These are phyloP conservation scores for Passer montanus DNA, from an alignment of 2,113 vertebrate species.

Conservation along the genomic window DNA sequence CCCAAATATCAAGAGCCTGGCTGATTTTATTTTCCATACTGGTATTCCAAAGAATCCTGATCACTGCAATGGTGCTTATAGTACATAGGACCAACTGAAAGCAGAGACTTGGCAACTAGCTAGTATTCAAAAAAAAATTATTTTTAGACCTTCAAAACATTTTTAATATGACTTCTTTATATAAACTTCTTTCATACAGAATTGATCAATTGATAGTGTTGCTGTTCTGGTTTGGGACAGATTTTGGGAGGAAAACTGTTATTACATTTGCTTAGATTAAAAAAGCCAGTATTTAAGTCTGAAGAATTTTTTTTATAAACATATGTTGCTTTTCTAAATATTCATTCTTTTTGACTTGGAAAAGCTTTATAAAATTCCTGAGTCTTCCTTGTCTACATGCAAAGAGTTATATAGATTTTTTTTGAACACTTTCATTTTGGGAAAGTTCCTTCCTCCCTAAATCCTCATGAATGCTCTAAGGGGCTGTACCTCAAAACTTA, in stretches of 20 bases:
- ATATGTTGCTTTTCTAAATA: background rate
- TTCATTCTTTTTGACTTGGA: background rate
- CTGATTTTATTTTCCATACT: background rate
- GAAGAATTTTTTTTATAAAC: background rate
- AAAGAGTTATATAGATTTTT: background rate
- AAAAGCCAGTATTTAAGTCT: background rate
- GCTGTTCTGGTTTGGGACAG: background rate
- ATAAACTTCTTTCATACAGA: background rate
- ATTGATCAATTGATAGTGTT: background rate
- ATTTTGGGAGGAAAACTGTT: background rate
- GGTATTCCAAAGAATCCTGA: background rate
- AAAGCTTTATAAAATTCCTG: background rate
- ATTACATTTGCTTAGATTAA: background rate
- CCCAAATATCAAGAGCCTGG: background rate
- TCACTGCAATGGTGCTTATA: background rate
- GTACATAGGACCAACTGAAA: background rate
- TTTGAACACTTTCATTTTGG: background rate
- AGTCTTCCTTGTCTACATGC: background rate
- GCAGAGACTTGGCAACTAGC: background rate
- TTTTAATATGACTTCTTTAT: background rate
- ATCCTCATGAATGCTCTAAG: background rate
- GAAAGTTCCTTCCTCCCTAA: background rate
- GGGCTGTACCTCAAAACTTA: background rate
- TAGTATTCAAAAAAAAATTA: background rate
- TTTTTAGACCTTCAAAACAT: background rate